Evolutionary conservation across 2,797 vertebrate genomes (phyloP).

Genomic region (Ctenosaura bakeri): DNA sequence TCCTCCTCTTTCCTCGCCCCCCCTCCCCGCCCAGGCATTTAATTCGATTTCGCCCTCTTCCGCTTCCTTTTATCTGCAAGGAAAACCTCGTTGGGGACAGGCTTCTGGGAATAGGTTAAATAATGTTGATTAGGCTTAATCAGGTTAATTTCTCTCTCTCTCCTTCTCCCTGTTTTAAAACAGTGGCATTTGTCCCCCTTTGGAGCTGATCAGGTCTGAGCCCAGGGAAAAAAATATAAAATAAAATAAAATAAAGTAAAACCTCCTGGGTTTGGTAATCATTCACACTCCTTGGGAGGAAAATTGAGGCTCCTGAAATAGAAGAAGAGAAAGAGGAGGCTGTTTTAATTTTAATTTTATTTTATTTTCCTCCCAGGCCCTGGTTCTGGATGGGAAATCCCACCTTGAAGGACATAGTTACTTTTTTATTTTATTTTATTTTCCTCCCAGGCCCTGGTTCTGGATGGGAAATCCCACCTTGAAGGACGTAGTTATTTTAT

Average conservation of each 20-base stretch:
- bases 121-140: slow-evolving; percentile 61
- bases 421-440: no score
- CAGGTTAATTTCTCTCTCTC: slow-evolving; percentile 43
- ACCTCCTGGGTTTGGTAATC: neutral
- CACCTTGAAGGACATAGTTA: neutral
- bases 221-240: neutral
- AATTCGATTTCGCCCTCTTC: slow-evolving; percentile 55
- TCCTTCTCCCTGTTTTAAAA: neutral
- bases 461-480: no score
- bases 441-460: neutral
- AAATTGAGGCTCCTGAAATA: neutral
- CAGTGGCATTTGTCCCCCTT: slow-evolving; percentile 31
- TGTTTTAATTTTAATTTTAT: no score
- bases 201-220: slow-evolving; percentile 42
- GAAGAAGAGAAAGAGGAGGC: neutral
- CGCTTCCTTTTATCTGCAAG: slow-evolving; percentile 62
- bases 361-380: neutral
- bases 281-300: slow-evolving; percentile 31
- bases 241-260: no score
- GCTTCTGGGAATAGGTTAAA: slow-evolving; percentile 53
- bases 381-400: neutral
- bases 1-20: rapidly evolving
- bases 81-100: slow-evolving; percentile 53
- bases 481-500: neutral
- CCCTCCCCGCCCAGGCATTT: slow-evolving; percentile 40